Base-by-base conservation (phyloP, 92 coral and sea anemone species). In the Muricea muricata region DNA sequence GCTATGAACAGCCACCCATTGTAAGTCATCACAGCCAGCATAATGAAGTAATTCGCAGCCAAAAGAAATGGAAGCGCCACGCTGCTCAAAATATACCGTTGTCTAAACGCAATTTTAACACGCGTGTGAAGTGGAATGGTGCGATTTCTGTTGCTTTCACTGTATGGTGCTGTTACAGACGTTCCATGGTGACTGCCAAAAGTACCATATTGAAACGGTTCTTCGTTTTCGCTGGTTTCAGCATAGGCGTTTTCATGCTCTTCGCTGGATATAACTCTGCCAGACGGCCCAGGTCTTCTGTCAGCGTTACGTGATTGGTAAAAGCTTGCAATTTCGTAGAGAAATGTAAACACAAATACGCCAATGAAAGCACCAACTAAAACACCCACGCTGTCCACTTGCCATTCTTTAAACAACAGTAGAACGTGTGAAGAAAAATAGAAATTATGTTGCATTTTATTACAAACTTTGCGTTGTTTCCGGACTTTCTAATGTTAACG, bases 11-110 rank as follows among this genome's bases (percentile, higher is more conserved):
- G 26, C 79, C 79, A 73, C 24, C 37, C 79, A 7, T 73, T 73
- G 54, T 39, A 73, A 6, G 79, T 73, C 79, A 73, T 73, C 34
- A 73, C 79, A 2, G 79, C 55, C 32, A 73, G 25, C 79, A 73
- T 73, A 29, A 73, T 42, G 37, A 42, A 42, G 18, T 73, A 73
- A 42, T 73, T 73, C 0, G 56, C 79, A 24, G 79, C 79, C 24
- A 73, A 5, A 4, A 73, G 25, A 6, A 73, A 18, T 12, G 56
- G 34, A 31, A n/a, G 46, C 21, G 79, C n/a, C 61, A 73, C 25
- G 26, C 79, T 73, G 20, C 56, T 21, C 37, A 42, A 46, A 10
- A 73, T 42, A 29, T 73, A 73, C 46, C 79, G 21, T 29, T 28
- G 0, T 3, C 60, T 41, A n/a, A 41, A 28, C 11, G 45, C 54